Percentiles rank a stretch among this genome's conserved stretches.
Evolutionary conservation across 2,888 invertebrate genomes (phyloP).

Genomic region (Crepidodera aurea): DNA sequence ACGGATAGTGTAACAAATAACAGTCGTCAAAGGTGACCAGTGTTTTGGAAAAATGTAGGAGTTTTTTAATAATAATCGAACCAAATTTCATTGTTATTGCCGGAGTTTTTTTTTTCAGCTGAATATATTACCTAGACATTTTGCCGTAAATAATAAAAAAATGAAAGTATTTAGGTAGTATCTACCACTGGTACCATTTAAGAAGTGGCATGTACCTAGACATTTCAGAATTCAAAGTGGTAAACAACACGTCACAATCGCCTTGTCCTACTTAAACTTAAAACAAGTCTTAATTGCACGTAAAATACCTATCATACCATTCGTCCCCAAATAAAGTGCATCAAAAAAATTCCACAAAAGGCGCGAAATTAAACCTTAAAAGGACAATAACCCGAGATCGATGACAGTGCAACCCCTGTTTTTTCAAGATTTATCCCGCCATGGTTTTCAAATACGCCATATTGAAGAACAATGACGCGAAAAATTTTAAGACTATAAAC

Average conservation of each 20-base stretch:
- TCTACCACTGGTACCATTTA: neutral
- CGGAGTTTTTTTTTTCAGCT: no score
- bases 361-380: conserved; percentile 27
- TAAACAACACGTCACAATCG: conserved; percentile 25
- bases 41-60: no score
- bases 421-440: conserved; percentile 20
- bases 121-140: no score
- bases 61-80: no score
- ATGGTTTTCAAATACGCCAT: conserved; percentile 9
- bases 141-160: no score
- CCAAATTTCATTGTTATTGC: no score
- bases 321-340: neutral
- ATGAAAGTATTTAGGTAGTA: neutral
- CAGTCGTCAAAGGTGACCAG: no score
- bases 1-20: no score
- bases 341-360: conserved; percentile 8
- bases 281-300: conserved; percentile 23
- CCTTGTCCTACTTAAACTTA: conserved; percentile 29
- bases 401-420: conserved; percentile 22
- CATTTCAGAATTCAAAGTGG: conserved; percentile 3
- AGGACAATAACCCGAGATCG: conserved; percentile 33
- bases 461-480: conserved; percentile 5
- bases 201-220: conserved; percentile 3
- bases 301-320: conserved; percentile 15
- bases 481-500: conserved; percentile 4